Evolutionary conservation across 2,888 invertebrate genomes (phyloP), one percentile per base, ranked within the genome.

Genomic region (Andrena dorsata): DNA sequence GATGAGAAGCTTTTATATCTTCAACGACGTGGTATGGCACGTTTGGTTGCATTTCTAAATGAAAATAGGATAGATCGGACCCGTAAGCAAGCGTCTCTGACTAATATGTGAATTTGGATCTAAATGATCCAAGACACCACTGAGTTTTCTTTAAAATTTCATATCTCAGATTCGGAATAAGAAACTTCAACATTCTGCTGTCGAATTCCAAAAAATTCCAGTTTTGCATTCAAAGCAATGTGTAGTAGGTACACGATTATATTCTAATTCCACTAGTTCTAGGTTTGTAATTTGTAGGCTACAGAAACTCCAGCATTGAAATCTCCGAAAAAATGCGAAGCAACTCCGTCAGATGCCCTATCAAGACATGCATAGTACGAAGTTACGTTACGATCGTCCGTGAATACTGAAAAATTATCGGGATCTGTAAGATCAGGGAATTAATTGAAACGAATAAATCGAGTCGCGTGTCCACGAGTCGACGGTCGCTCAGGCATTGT

Each of bases 401-500:
- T 7, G 20, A 10, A n/a, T 16, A 23, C 5, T 5, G 23, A 51
- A 47, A 41, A 61, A 35, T 73, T 16, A 58, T 35, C 30, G 30
- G 10, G 53, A 13, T n/a, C 6, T 8, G 30, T 8, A 20, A 51
- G 51, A 69, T 10, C 26, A 53, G 49, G 70, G 49, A 80, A 80
- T 75, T 56, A 75, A 81, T 70, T 65, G 74, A 61, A 74, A 30
- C 60, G 68, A 35, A 75, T 80, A 75, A 80, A 80, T 80, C 63
- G 79, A 68, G 26, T 20, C 61, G n/a, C 51, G 56, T 41, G 71
- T 68, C 56, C 69, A 49, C 35, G 41, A 53, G 65, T 56, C 41
- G 2, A 16, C 61, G 74, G 60, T 35, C 65, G 26, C 10, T 47
- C 23, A 26, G 49, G 30, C 64, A 66, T 66, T 68, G 73, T 73